Percentiles rank a stretch among this genome's conserved stretches.
These are phyloP conservation scores for Delia radicum DNA, from an alignment of 1,140 invertebrate species.

Conservation along the genomic window DNA sequence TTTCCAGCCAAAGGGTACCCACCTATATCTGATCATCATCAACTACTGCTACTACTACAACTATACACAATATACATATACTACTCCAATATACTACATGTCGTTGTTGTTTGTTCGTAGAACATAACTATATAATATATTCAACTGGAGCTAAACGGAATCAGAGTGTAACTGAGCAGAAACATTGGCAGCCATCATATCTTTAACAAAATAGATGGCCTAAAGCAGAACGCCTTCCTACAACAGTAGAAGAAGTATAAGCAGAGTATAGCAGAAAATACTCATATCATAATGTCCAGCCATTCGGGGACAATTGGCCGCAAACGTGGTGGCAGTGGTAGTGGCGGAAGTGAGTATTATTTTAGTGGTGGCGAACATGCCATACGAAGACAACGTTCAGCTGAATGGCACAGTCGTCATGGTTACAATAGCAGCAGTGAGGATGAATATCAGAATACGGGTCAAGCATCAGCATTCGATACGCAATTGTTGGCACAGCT, in stretches of 20 bases:
- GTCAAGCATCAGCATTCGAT: constrained; percentile 53
- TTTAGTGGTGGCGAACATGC: constrained; percentile 41
- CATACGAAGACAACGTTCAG: constrained; percentile 62
- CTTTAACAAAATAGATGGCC: constrained; percentile 12
- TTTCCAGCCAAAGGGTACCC: constrained; percentile 5
- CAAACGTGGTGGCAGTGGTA: constrained; percentile 51
- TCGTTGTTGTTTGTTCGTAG: neutral
- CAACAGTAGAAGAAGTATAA: neutral
- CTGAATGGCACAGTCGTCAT: constrained; percentile 64
- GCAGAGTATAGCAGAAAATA: too few relatives aligned
- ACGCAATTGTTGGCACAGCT: constrained; percentile 60
- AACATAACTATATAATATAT: constrained; percentile 3
- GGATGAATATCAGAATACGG: constrained; percentile 61
- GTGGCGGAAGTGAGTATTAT: constrained; percentile 46
- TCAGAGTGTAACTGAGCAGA: constrained; percentile 18
- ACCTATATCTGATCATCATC: too few relatives aligned
- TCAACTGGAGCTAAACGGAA: constrained; percentile 1
- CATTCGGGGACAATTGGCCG: constrained; percentile 56
- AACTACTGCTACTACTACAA: too few relatives aligned
- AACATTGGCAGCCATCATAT: constrained; percentile 14
- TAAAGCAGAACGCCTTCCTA: constrained; percentile 6
- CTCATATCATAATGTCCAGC: constrained; percentile 32
- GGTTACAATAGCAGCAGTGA: constrained; percentile 64
- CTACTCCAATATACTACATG: neutral
- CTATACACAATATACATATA: too few relatives aligned